phyloP scores from a whole-genome alignment of 2,797 vertebrate species.

The Phrynocephalus forsythii region DNA sequence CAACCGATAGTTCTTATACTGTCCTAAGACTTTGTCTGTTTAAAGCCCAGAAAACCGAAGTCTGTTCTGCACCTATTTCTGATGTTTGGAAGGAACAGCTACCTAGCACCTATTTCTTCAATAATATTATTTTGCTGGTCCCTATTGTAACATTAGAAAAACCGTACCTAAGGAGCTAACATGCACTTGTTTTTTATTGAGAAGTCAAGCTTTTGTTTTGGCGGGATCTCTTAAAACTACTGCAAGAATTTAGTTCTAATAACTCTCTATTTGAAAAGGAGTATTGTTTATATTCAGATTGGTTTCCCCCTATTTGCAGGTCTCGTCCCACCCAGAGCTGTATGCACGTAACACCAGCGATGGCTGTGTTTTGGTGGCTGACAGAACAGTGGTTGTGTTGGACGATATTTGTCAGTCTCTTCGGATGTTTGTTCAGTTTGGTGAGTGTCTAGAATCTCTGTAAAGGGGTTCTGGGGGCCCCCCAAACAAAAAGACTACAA shows the following conservation, averaged over 20 bases:
- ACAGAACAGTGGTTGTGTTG: constrained; percentile 90
- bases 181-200: not conserved
- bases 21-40: too few species aligned
- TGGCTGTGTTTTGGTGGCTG: constrained; percentile 86
- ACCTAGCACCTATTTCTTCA: not conserved
- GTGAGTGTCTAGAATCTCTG: constrained; percentile 72
- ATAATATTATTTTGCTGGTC: not conserved
- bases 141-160: not conserved
- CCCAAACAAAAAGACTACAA: not conserved
- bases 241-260: not conserved
- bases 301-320: constrained; percentile 73
- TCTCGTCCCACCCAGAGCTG: constrained; percentile 80
- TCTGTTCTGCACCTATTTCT: not conserved
- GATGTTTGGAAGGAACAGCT: not conserved
- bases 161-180: not conserved
- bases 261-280: accelerated
- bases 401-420: constrained; percentile 86
- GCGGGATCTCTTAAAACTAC: not conserved
- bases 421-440: constrained; percentile 88
- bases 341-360: constrained; percentile 78
- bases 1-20: too few species aligned
- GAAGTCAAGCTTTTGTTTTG: not conserved
- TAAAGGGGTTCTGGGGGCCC: not conserved
- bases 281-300: not conserved
- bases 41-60: too few species aligned